A percentile compares a stretch with the other conserved stretches of the same genome.
These are phyloP conservation scores for Origma solitaria DNA, from an alignment of 2,113 vertebrate genomes.

Conservation along the genomic window DNA sequence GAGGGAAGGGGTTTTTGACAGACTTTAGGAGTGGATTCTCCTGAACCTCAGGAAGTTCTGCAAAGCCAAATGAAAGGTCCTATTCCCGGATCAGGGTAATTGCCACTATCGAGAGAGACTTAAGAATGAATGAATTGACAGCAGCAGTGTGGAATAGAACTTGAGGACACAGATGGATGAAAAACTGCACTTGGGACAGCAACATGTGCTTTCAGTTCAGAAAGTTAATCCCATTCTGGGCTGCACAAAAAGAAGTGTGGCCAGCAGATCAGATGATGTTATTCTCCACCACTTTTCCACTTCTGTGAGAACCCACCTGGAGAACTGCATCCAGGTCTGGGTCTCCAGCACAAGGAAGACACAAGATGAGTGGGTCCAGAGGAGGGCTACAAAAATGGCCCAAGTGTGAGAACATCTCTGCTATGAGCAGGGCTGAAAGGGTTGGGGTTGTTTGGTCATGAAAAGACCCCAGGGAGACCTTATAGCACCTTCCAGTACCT, in stretches of 20 bases:
- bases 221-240: neutral
- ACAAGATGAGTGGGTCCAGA: neutral
- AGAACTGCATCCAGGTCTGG: too few relatives aligned
- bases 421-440: rapidly evolving
- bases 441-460: neutral
- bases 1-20: neutral
- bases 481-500: neutral
- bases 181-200: neutral
- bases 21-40: neutral
- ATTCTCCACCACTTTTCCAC: rapidly evolving
- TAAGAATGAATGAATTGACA: neutral
- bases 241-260: rapidly evolving
- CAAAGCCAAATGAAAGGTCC: neutral
- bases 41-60: neutral
- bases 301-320: neutral
- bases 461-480: neutral
- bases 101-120: neutral
- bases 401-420: too few relatives aligned
- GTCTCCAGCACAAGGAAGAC: neutral
- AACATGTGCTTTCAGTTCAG: neutral
- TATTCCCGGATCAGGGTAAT: neutral
- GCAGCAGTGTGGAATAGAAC: neutral
- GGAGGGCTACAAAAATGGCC: too few relatives aligned
- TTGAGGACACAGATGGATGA: too few relatives aligned
- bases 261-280: neutral